Evolutionary conservation across 2,888 invertebrate species (phyloP).

Genomic region (Erebia epiphron): DNA sequence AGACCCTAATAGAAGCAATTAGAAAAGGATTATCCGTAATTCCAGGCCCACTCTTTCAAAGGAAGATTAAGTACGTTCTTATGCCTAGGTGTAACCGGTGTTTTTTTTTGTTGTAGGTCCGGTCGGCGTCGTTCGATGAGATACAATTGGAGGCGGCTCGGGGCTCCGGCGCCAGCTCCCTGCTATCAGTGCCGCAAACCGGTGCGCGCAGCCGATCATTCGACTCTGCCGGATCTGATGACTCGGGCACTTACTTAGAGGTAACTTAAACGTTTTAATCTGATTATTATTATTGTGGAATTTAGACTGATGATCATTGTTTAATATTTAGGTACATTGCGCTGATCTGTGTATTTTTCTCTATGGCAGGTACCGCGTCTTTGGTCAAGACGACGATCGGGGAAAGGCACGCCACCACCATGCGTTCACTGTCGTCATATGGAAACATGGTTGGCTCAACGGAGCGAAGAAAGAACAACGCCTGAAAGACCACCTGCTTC

Average conservation of each 20-base stretch:
- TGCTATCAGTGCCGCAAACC: slow-evolving; percentile 86
- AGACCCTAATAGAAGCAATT: no score
- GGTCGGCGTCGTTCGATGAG: slow-evolving; percentile 95
- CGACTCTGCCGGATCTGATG: slow-evolving; percentile 89
- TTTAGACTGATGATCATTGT: no score
- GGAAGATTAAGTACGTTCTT: background rate
- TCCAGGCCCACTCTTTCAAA: no score
- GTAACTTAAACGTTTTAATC: slow-evolving; percentile 46
- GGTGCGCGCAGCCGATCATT: slow-evolving; percentile 91
- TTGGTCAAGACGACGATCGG: slow-evolving; percentile 85
- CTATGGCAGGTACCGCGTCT: slow-evolving; percentile 83
- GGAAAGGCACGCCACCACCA: slow-evolving; percentile 86
- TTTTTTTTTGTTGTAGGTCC: slow-evolving; percentile 76
- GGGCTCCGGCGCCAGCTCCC: slow-evolving; percentile 70
- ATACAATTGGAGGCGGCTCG: slow-evolving; percentile 91
- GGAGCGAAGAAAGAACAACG: slow-evolving; percentile 69
- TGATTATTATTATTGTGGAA: no score
- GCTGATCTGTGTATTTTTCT: background rate
- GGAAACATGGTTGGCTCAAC: slow-evolving; percentile 87
- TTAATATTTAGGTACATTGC: background rate
- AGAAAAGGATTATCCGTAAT: no score
- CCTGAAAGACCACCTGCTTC: slow-evolving; percentile 67
- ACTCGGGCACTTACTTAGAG: slow-evolving; percentile 83
- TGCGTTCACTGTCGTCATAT: slow-evolving; percentile 91
- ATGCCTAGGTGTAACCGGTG: background rate